phyloP scores from a whole-genome alignment of 1,140 invertebrate genomes.

The Temnothorax longispinosus region DNA sequence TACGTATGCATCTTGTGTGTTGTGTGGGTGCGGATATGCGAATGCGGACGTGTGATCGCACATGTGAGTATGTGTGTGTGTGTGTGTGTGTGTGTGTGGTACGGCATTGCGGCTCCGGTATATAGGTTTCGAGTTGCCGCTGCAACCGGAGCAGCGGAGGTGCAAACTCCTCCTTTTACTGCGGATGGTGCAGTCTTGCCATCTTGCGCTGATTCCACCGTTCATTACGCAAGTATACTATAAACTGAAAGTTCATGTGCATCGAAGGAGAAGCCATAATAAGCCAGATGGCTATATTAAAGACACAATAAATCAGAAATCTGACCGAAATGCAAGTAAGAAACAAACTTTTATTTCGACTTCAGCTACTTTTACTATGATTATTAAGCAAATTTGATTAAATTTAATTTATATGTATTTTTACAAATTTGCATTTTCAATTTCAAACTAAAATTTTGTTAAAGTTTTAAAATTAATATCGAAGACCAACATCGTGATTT shows the following conservation, averaged over 20 bases:
- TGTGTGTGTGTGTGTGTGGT: slow-evolving; percentile 20
- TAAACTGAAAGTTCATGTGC: slow-evolving; percentile 19
- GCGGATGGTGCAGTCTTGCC: slow-evolving; percentile 56
- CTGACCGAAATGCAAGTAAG: neutral
- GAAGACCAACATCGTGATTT: neutral
- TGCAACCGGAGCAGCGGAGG: slow-evolving; percentile 39
- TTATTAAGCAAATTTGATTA: neutral
- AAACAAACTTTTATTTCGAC: neutral
- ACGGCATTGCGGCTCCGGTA: slow-evolving; percentile 54
- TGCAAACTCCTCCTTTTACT: slow-evolving; percentile 54
- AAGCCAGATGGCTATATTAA: neutral
- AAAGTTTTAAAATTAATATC: slow-evolving; percentile 22
- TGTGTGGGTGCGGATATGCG: neutral
- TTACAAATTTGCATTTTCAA: neutral
- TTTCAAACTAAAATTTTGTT: neutral
- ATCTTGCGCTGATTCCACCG: slow-evolving; percentile 43
- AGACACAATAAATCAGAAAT: slow-evolving; percentile 11
- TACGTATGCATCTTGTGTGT: slow-evolving; percentile 13
- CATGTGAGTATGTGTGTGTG: slow-evolving; percentile 16
- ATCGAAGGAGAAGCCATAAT: neutral
- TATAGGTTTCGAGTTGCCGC: slow-evolving; percentile 59
- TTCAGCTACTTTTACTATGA: neutral
- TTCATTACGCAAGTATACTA: slow-evolving; percentile 55
- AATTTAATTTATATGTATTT: neutral
- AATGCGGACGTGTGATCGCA: neutral